Conservation (phyloP, 2,888 invertebrate species). For the Cephus sareptanus region DNA sequence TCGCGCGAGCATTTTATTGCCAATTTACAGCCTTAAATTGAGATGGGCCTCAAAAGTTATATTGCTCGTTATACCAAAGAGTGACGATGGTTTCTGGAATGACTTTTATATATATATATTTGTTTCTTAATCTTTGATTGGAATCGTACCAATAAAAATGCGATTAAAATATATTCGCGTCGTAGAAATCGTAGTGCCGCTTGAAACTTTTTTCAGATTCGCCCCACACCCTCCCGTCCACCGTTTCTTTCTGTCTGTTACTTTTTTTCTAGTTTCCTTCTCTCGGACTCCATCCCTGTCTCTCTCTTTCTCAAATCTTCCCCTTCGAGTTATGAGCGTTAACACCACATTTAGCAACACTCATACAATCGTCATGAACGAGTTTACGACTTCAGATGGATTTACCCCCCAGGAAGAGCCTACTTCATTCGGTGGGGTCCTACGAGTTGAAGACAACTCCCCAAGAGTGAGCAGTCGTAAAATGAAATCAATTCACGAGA, state of each 20-base stretch:
- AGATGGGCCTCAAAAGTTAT: not conserved
- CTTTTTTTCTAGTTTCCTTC: not conserved
- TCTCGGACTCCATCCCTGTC: not conserved
- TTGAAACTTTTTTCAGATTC: not conserved
- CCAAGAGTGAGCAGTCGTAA: conserved; percentile 33
- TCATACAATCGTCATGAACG: conserved; percentile 28
- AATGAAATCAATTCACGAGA: conserved; percentile 42
- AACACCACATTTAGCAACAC: conserved; percentile 30
- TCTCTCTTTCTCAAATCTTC: conserved; percentile 4
- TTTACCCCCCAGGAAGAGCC: conserved; percentile 23
- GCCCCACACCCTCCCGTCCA: not conserved
- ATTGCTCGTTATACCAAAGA: conserved; percentile 1
- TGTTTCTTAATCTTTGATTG: not conserved
- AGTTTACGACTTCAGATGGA: conserved; percentile 35
- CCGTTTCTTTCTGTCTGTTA: not conserved
- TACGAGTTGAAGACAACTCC: conserved; percentile 9
- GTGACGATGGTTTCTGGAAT: not conserved
- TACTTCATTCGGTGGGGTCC: not conserved
- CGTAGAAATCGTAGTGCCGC: not conserved
- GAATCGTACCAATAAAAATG: not conserved
- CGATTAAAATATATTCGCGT: not conserved
- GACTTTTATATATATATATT: not conserved
- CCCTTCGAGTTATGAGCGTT: conserved; percentile 29
- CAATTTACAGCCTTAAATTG: conserved; percentile 2
- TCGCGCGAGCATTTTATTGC: conserved; percentile 3